Evolutionary conservation across 2,888 invertebrate species (phyloP).

Genomic region (Teinopalpus imperialis): DNA sequence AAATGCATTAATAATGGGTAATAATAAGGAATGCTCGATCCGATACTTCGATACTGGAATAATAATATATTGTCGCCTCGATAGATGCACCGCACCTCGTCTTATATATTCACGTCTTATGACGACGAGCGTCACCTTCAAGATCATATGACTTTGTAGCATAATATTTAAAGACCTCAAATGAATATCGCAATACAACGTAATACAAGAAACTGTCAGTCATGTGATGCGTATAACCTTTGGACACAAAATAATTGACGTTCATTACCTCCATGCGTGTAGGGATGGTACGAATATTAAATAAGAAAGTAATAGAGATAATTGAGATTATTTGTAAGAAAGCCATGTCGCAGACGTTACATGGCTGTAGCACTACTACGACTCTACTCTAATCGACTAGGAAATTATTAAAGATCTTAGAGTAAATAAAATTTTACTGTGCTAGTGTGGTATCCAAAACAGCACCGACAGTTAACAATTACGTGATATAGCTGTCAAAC

Average conservation of each 20-base stretch:
- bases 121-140: constrained; percentile 16
- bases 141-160: constrained; percentile 17
- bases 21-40: constrained; percentile 40
- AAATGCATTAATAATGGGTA: constrained; percentile 43
- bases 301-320: too few relatives aligned
- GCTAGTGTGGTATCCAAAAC: too few relatives aligned
- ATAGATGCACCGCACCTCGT: constrained; percentile 3
- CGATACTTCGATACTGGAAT: constrained; percentile 41
- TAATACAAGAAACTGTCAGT: constrained; percentile 4
- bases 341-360: too few relatives aligned
- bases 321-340: too few relatives aligned
- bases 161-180: constrained; percentile 22
- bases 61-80: constrained; percentile 13
- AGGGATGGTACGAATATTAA: too few relatives aligned
- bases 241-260: constrained; percentile 28
- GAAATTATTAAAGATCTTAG: too few relatives aligned
- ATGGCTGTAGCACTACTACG: too few relatives aligned
- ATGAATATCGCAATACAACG: constrained; percentile 14
- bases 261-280: constrained; percentile 36
- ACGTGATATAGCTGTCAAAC: too few relatives aligned
- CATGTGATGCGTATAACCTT: constrained; percentile 7
- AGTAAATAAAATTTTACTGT: too few relatives aligned
- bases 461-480: too few relatives aligned
- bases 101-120: constrained; percentile 14
- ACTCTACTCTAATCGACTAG: too few relatives aligned